Base-by-base conservation (phyloP, 2,888 invertebrate genomes). In the Rapana venosa region DNA sequence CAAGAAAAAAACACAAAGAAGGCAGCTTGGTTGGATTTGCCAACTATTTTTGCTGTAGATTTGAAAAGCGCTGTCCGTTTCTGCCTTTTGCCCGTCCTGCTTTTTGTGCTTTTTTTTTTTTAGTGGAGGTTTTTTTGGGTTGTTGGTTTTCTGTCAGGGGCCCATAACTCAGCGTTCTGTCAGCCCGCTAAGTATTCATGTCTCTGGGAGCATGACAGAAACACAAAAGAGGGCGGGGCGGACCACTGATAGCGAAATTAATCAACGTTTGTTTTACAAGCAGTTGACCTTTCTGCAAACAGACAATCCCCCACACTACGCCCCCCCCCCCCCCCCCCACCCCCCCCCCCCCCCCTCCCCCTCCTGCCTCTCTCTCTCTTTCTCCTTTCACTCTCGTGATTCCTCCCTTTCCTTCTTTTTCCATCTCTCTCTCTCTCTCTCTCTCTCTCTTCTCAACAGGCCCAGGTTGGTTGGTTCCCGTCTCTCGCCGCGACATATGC, bases 241-340 rank as follows among this genome's bases (percentile, higher is more conserved):
- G 94, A 94, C 91, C 89, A 93, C 85, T 90, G 94, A 90, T 90
- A 83, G 79, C 85, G 77, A 89, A 74, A 89, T 89, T 89, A 89
- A 89, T 85, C 89, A 89, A 89, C 70, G 74, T 84, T 87, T 89
- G 89, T 89, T 89, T 85, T 89, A 85, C 89, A 89, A 89, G 89
- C 47, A 70, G 74, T 70, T 83, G 88, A 84, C 81, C 88, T 61
- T 61, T 17, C 58, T 20, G 47, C 88, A 77, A 36, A 88, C 88
- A n/a, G 15, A 11, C 81, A 6, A 20, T 36, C 77, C 77, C 32
- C 77, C 77, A 0, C 77, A 32, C 17, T 17, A n/a, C 74, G 36
- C 47, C 0, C 15, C 36, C 5, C 87, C 74, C 66, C 36, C 35
- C 35, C 15, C 30, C 86, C 11, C 11, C 17, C 22, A 22, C 5